A percentile compares a stretch with the other conserved stretches of the same genome.
Conservation (phyloP, 92 coral and sea anemone genomes). For the Porites divaricata region DNA sequence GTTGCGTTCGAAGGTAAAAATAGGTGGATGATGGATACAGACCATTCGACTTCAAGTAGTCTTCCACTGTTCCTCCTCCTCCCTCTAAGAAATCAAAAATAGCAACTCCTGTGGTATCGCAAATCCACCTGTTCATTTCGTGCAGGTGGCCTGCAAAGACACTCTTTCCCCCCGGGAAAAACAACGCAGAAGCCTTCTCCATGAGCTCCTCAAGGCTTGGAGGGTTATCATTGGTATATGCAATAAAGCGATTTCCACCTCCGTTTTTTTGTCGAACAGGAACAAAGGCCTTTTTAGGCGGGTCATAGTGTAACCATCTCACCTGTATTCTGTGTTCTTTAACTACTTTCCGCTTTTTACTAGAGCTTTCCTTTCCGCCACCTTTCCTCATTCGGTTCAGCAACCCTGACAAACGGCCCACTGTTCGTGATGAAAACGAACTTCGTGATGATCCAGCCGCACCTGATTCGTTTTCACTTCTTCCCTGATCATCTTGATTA, state of each 20-base stretch:
- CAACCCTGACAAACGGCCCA: too few species aligned
- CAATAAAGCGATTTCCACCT: conserved; percentile 51
- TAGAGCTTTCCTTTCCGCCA: conserved; percentile 9
- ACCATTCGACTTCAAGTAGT: conserved; percentile 52
- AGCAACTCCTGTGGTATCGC: conserved; percentile 47
- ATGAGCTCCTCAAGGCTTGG: conserved; percentile 31
- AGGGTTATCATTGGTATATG: conserved; percentile 40
- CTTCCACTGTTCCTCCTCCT: conserved; percentile 63
- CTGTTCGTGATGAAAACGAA: too few species aligned
- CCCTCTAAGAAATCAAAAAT: conserved; percentile 42
- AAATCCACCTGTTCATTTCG: conserved; percentile 42
- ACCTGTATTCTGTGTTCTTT: conserved; percentile 63
- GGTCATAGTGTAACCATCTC: conserved; percentile 56
- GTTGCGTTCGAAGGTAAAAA: conserved; percentile 53
- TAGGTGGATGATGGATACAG: conserved; percentile 61
- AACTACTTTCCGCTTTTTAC: conserved; percentile 31
- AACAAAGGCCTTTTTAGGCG: conserved; percentile 19
- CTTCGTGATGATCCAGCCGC: too few species aligned
- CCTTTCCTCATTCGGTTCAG: too few species aligned
- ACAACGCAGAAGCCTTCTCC: conserved; percentile 44
- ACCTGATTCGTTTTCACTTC: too few species aligned
- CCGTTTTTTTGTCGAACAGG: conserved; percentile 66
- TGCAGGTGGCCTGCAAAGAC: conserved; percentile 48
- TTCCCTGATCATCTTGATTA: too few species aligned
- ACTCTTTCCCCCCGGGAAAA: conserved; percentile 48